phyloP scores from a whole-genome alignment of 1,140 invertebrate species.

The Physella acuta region DNA sequence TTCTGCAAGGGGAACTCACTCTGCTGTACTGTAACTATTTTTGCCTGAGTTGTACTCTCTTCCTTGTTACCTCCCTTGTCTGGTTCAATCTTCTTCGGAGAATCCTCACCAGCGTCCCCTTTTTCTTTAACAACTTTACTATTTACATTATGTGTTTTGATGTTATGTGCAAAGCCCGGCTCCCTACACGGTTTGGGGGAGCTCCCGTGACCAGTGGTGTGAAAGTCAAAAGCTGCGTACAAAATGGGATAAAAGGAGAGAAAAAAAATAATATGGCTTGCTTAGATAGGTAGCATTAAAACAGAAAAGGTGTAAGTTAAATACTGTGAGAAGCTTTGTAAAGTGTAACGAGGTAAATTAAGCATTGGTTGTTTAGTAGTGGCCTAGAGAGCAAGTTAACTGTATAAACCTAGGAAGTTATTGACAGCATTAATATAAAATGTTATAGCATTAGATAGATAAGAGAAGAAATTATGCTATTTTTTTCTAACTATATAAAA shows the following conservation, averaged over 20 bases:
- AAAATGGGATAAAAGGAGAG: slow-evolving; percentile 7
- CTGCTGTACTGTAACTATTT: neutral
- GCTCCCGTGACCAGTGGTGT: slow-evolving; percentile 29
- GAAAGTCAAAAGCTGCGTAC: slow-evolving; percentile 33
- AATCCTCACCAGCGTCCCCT: neutral
- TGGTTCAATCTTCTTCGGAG: neutral
- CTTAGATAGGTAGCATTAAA: too few relatives aligned
- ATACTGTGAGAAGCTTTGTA: too few relatives aligned
- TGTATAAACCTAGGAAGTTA: too few relatives aligned
- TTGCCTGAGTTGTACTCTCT: neutral
- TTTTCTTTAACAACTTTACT: neutral
- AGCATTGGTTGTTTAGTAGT: too few relatives aligned
- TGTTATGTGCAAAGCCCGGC: neutral
- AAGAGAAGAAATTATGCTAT: too few relatives aligned
- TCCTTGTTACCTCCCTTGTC: neutral
- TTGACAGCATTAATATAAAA: too few relatives aligned
- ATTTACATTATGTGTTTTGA: neutral
- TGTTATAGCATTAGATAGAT: too few relatives aligned
- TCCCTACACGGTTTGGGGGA: slow-evolving; percentile 14
- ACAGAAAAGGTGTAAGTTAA: too few relatives aligned
- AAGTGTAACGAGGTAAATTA: too few relatives aligned
- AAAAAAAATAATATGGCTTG: neutral
- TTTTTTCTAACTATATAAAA: too few relatives aligned
- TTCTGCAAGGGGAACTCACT: neutral
- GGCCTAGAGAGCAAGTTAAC: too few relatives aligned